phyloP scores from a whole-genome alignment of 2,888 invertebrate species.

The Hypomecis atomaria region DNA sequence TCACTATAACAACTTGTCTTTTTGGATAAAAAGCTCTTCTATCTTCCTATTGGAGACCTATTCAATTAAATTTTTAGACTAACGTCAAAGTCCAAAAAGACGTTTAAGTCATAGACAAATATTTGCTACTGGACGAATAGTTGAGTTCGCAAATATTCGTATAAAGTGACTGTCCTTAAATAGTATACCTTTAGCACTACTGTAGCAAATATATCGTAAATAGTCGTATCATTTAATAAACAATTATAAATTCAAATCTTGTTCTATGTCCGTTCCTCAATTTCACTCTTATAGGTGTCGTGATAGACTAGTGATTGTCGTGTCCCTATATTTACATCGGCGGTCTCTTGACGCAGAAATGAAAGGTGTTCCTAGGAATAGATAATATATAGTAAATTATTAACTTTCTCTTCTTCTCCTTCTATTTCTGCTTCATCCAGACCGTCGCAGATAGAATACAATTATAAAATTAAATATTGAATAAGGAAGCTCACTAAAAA shows the following conservation, averaged over 20 bases:
- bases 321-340: conserved; percentile 69
- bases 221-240: conserved; percentile 71
- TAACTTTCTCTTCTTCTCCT: conserved; percentile 34
- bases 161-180: conserved; percentile 43
- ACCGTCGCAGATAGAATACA: conserved; percentile 50
- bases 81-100: conserved; percentile 41
- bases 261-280: conserved; percentile 82
- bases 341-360: conserved; percentile 34
- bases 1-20: conserved; percentile 50
- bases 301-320: conserved; percentile 82
- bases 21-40: conserved; percentile 49
- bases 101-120: conserved; percentile 34
- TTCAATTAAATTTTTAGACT: conserved; percentile 31
- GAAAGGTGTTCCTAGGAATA: conserved; percentile 28
- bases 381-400: conserved; percentile 16
- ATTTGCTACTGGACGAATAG: conserved; percentile 16
- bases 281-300: conserved; percentile 83
- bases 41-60: conserved; percentile 40
- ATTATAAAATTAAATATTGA: conserved; percentile 55
- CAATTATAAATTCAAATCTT: conserved; percentile 71
- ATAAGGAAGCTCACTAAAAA: conserved; percentile 77
- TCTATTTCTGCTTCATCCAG: conserved; percentile 35
- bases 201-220: conserved; percentile 56
- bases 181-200: conserved; percentile 61
- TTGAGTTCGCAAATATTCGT: conserved; percentile 25